Percentiles rank a stretch among this genome's conserved stretches.
Conservation (phyloP, 2,888 invertebrate genomes). For the Dorcus hopei region DNA sequence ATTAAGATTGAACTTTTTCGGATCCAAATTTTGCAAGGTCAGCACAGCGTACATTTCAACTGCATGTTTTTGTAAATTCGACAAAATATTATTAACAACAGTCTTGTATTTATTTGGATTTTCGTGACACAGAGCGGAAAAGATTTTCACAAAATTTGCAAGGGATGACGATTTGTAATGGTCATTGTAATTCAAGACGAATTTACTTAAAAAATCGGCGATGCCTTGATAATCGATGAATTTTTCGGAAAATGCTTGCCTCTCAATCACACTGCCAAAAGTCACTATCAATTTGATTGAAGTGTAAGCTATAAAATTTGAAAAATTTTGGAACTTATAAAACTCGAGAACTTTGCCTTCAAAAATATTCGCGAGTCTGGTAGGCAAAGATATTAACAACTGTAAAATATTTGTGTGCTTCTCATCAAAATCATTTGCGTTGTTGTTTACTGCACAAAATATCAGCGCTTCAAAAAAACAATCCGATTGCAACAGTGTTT, state of each 20-base stretch:
- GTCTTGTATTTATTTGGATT: slow-evolving; percentile 36
- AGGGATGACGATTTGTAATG: slow-evolving; percentile 51
- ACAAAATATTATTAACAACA: slow-evolving; percentile 54
- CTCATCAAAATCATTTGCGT: slow-evolving; percentile 25
- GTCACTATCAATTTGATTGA: background rate
- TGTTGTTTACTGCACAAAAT: slow-evolving; percentile 15
- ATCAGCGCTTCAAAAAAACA: slow-evolving; percentile 53
- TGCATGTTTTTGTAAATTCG: slow-evolving; percentile 56
- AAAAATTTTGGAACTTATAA: slow-evolving; percentile 58
- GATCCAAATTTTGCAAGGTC: slow-evolving; percentile 55
- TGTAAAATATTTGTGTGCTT: slow-evolving; percentile 59
- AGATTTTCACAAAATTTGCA: slow-evolving; percentile 53
- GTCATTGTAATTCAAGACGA: slow-evolving; percentile 57
- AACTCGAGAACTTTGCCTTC: slow-evolving; percentile 55
- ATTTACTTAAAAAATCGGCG: slow-evolving; percentile 56
- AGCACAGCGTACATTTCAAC: slow-evolving; percentile 58
- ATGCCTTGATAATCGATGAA: slow-evolving; percentile 27
- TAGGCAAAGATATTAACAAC: slow-evolving; percentile 64
- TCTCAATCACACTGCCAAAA: background rate
- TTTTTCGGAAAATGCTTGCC: background rate
- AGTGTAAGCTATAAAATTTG: background rate
- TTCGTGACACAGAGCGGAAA: slow-evolving; percentile 54
- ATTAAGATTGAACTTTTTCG: slow-evolving; percentile 49
- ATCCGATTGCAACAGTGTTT: slow-evolving; percentile 57
- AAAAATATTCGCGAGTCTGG: slow-evolving; percentile 66